Evolutionary conservation across 2,113 vertebrate species (phyloP).

Genomic region (Gobio gobio): DNA sequence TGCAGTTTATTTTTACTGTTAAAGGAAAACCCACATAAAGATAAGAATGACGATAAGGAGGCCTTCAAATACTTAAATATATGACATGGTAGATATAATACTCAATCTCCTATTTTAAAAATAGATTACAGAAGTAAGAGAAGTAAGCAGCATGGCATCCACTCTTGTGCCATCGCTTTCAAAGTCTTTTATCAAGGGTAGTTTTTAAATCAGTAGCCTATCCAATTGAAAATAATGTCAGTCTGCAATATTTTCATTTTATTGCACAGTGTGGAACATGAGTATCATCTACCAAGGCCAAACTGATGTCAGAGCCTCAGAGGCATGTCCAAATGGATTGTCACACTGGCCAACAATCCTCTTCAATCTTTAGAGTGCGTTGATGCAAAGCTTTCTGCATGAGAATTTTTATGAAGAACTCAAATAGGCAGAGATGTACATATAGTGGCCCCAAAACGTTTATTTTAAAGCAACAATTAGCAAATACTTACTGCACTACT

Average conservation of each 20-base stretch:
- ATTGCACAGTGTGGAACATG: constrained; percentile 9
- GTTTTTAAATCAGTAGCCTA: not conserved
- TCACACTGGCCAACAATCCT: not conserved
- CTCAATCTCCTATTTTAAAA: not conserved
- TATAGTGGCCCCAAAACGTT: not conserved
- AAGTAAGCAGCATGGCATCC: no score
- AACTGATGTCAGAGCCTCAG: constrained; percentile 5
- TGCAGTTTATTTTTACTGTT: not conserved
- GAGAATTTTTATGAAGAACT: not conserved
- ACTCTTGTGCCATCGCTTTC: no score
- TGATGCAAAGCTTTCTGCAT: not conserved
- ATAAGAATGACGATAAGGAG: constrained; percentile 1
- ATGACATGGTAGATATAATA: not conserved
- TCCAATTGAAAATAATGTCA: no score
- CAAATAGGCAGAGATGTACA: not conserved
- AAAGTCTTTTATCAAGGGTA: not conserved
- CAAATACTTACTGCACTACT: not conserved
- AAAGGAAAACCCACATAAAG: not conserved
- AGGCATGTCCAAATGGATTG: constrained; percentile 2
- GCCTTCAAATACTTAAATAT: not conserved
- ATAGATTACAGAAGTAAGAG: not conserved
- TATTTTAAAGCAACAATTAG: not conserved
- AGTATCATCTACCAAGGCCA: not conserved
- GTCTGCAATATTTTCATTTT: no score
- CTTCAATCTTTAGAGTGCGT: not conserved